Evolutionary conservation across 2,113 vertebrate species (phyloP).

Genomic region (Ovis canadensis): DNA sequence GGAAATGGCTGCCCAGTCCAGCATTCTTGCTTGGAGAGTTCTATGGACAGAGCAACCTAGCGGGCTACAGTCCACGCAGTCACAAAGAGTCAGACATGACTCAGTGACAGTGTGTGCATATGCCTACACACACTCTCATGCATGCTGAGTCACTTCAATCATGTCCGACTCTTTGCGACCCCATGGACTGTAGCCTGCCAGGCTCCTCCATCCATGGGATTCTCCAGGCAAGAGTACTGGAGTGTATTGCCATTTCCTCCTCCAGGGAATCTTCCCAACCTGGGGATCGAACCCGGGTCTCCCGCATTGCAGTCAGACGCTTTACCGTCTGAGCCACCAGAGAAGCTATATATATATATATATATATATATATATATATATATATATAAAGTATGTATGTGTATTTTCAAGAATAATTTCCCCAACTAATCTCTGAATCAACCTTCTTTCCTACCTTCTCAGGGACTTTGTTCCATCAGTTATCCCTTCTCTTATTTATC

Average conservation of each 20-base stretch:
- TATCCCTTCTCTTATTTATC: neutral
- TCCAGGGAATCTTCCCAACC: neutral
- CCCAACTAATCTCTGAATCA: neutral
- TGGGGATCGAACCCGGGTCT: neutral
- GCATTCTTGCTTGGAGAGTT: neutral
- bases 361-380: too few species aligned
- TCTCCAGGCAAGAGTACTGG: neutral
- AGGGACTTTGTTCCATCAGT: neutral
- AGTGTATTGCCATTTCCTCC: neutral
- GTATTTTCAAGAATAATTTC: neutral
- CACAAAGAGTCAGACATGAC: neutral
- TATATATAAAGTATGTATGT: neutral
- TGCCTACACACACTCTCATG: neutral
- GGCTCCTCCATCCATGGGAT: neutral
- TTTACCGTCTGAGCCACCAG: neutral
- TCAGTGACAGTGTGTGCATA: neutral
- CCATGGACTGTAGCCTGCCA: neutral
- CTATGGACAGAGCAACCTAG: neutral
- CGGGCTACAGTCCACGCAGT: accelerated
- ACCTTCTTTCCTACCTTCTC: neutral
- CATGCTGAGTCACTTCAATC: neutral
- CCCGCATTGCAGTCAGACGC: accelerated
- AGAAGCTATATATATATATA: neutral
- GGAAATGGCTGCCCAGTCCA: neutral
- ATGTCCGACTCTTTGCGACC: neutral